Percentiles rank a stretch among this genome's conserved stretches.
phyloP scores from a whole-genome alignment of 2,888 invertebrate genomes.

The Ypsolopha sequella region DNA sequence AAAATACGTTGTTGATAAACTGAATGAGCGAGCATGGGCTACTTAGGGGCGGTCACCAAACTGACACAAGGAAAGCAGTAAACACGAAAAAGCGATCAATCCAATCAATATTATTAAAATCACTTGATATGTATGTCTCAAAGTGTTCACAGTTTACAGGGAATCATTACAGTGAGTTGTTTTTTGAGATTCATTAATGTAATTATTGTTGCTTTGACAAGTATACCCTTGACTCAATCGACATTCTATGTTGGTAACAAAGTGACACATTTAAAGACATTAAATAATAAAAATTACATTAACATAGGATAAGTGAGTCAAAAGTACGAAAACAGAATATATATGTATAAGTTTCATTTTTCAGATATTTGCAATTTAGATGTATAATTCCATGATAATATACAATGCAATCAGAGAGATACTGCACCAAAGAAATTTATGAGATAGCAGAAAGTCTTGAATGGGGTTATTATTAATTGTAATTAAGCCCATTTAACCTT shows the following conservation, averaged over 20 bases:
- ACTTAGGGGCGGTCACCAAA: conserved; percentile 69
- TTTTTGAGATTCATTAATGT: conserved; percentile 61
- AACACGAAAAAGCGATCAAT: conserved; percentile 73
- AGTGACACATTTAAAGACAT: neutral
- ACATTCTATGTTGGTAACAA: neutral
- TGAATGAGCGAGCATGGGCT: conserved; percentile 68
- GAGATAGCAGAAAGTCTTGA: conserved; percentile 22
- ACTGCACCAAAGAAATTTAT: conserved; percentile 64
- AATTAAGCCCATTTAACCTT: conserved; percentile 43
- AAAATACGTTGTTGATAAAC: conserved; percentile 45
- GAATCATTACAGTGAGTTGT: conserved; percentile 58
- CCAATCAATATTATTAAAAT: conserved; percentile 64
- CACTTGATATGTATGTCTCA: conserved; percentile 51
- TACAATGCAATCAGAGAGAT: conserved; percentile 65
- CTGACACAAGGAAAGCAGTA: conserved; percentile 74
- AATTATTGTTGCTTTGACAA: conserved; percentile 32
- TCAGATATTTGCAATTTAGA: conserved; percentile 16
- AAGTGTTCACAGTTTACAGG: conserved; percentile 32
- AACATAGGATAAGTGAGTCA: conserved; percentile 32
- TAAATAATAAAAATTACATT: conserved; percentile 4
- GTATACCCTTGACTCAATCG: conserved; percentile 8
- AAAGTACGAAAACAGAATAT: conserved; percentile 25
- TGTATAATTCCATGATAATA: conserved; percentile 52
- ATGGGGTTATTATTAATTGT: conserved; percentile 3
- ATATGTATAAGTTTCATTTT: neutral